phyloP scores from a whole-genome alignment of 2,888 invertebrate genomes.

The Nasonovia ribisnigri region DNA sequence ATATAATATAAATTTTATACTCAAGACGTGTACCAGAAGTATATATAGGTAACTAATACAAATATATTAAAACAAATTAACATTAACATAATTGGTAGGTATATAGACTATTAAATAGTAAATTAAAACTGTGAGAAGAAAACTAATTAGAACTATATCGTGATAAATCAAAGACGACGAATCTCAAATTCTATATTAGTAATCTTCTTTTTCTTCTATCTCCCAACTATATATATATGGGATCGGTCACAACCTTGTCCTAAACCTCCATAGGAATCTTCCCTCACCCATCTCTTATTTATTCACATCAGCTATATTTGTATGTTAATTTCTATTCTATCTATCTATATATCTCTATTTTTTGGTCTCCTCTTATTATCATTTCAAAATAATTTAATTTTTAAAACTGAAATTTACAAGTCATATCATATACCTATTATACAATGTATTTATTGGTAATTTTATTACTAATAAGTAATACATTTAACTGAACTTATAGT shows the following conservation, averaged over 20 bases:
- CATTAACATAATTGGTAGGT: background rate
- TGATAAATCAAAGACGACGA: background rate
- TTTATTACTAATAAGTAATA: too few species aligned
- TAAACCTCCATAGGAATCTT: background rate
- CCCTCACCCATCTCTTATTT: too few species aligned
- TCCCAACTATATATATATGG: background rate
- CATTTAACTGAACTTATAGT: too few species aligned
- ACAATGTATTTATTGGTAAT: too few species aligned
- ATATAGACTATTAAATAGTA: background rate
- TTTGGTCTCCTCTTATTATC: background rate
- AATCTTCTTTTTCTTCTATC: background rate
- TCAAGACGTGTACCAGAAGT: background rate
- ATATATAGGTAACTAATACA: background rate
- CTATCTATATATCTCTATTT: too few species aligned
- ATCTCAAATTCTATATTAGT: background rate
- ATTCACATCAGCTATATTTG: too few species aligned
- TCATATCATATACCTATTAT: background rate
- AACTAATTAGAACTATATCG: background rate
- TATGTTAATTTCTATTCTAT: too few species aligned
- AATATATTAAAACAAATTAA: too few species aligned
- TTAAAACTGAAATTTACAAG: background rate
- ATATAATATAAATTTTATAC: background rate
- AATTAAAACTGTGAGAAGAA: background rate
- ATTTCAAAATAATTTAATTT: background rate
- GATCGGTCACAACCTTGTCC: background rate